Evolutionary conservation across 2,888 invertebrate species (phyloP), one percentile per base, ranked within the genome.

Genomic region (Drosophila barbarae): DNA sequence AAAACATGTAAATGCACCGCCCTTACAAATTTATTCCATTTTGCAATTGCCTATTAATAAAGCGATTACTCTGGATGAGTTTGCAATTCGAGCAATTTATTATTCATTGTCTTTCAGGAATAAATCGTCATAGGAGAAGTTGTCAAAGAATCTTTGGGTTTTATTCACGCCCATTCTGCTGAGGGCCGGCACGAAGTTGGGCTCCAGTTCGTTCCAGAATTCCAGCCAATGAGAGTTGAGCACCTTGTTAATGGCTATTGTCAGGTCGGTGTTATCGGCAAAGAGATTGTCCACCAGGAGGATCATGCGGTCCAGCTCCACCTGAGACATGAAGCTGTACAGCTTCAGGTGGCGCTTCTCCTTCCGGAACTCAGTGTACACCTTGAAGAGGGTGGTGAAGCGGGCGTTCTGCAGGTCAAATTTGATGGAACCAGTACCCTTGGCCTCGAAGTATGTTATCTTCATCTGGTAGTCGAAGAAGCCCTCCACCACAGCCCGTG

Each of bases 41-140:
- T n/a, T 10, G 52, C 18, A 39, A 39, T 6, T 39, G 10, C 9
- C 9, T 5, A 26, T 28, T 4, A 39, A 9, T 30, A 21, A 53
- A 30, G 2, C 21, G 13, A n/a, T 26, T 44, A 9, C 0, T 35
- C 5, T 1, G 10, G 3, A 18, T 39, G 34, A 21, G 6, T 30
- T 47, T 39, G 28, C 34, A 5, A 3, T 26, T 53, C 21, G 1
- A 32, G 8, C 12, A 1, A 1, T 26, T 34, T 26, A 18, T 41
- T 38, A 26, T 38, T 36, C 36, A 36, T 69, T 8, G 0, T 41
- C 12, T n/a, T 32, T 44, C 8, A 69, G 30, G 41, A 72, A 76
- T 38, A 74, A 5, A 10, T 72, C 76, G 47, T 76, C 74, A 21
- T 76, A 74, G 23, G 72, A 28, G 1, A 47, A 60, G 7, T 44